These are phyloP conservation scores for Caenorhabditis plicata DNA, from an alignment of 2,888 invertebrate genomes.

Conservation along the genomic window DNA sequence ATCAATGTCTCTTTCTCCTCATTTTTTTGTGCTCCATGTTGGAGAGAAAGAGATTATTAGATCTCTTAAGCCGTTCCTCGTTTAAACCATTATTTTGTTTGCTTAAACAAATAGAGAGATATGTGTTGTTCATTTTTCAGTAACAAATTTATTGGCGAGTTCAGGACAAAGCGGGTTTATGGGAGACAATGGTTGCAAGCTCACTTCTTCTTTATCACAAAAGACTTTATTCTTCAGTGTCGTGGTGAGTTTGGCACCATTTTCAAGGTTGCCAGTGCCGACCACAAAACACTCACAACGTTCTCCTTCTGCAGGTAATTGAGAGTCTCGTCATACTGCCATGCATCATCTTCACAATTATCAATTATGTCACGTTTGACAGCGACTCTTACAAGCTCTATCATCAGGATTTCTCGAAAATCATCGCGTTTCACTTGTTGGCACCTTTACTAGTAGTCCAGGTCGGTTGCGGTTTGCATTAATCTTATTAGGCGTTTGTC, in stretches of 20 bases:
- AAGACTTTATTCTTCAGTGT: constrained; percentile 9
- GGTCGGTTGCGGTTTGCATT: constrained; percentile 2
- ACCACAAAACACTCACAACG: neutral
- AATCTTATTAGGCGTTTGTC: neutral
- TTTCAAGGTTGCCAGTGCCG: neutral
- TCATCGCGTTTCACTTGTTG: constrained; percentile 12
- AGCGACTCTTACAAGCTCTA: constrained; percentile 11
- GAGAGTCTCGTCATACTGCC: constrained; percentile 15
- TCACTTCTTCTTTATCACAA: constrained; percentile 6
- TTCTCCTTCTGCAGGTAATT: constrained; percentile 2
- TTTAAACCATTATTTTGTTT: too few species aligned
- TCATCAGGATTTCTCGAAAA: constrained; percentile 16
- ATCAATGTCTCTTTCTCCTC: too few species aligned
- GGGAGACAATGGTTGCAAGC: constrained; percentile 16
- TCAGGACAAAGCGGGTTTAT: too few species aligned
- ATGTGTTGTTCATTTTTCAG: too few species aligned
- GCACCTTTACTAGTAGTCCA: constrained; percentile 16
- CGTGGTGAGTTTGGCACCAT: constrained; percentile 5
- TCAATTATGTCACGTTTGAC: constrained; percentile 6
- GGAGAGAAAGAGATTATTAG: too few species aligned
- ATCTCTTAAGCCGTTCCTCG: too few species aligned
- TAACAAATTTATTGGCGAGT: too few species aligned
- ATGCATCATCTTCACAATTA: constrained; percentile 9
- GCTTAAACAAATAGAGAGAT: too few species aligned
- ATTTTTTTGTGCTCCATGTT: too few species aligned